A percentile compares a stretch with the other conserved stretches of the same genome.
Conservation (phyloP, 2,113 vertebrate species). For the Noctilio leporinus region DNA sequence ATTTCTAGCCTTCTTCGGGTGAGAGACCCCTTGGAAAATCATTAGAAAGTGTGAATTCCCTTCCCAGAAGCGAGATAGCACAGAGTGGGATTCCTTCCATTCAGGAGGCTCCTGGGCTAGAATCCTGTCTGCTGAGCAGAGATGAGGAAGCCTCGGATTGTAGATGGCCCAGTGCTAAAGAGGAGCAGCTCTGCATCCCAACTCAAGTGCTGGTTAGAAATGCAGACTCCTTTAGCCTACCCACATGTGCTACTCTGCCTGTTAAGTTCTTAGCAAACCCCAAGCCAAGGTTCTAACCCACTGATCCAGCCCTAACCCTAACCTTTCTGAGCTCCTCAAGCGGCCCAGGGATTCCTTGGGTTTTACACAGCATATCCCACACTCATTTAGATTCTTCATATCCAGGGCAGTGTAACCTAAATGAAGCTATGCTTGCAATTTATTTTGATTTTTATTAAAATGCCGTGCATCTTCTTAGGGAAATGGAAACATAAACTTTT, state of each 20-base stretch:
- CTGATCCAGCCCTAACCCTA: neutral
- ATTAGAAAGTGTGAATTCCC: neutral
- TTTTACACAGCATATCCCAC: neutral
- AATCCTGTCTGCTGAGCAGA: neutral
- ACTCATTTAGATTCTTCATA: neutral
- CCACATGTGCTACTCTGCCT: neutral
- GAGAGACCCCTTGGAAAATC: constrained; percentile 15
- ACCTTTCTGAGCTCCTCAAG: neutral
- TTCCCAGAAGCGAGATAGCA: neutral
- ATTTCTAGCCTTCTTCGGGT: neutral
- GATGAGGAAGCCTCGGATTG: neutral
- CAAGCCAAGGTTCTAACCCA: neutral
- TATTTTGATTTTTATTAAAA: constrained; percentile 46
- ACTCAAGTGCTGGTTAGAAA: neutral
- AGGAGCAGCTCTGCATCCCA: neutral
- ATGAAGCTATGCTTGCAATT: neutral
- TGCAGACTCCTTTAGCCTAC: neutral
- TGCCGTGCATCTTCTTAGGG: neutral
- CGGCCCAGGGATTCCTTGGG: neutral
- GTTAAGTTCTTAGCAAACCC: neutral
- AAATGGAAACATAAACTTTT: constrained; percentile 52
- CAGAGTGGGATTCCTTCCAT: neutral
- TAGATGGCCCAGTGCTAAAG: neutral
- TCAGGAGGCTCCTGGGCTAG: neutral
- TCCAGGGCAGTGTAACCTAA: neutral